Evolutionary conservation across 2,797 vertebrate genomes (phyloP), one percentile per base, ranked within the genome.

Genomic region (Phataginus tetradactyla): DNA sequence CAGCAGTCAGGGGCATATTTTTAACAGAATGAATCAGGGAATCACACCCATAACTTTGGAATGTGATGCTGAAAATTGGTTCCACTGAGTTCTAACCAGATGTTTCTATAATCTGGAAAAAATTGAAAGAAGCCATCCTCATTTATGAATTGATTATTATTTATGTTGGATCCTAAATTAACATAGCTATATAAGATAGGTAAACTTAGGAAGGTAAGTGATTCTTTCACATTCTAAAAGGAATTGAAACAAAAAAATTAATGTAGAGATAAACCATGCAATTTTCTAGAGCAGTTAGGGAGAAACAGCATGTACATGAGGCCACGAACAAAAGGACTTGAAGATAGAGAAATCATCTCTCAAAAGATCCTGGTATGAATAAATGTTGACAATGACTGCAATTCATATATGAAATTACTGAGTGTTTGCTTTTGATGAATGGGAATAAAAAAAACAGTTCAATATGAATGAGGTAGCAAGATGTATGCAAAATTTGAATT

Each of bases 121-220:
- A 94, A 91, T 94, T 94, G 13, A 94, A 84, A 90, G 8, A 97
- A 90, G 17, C 37, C 37, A 75, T 77, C 90, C 32, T 63, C 12
- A 94, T 66, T 83, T 96, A 96, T 87, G 75, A 91, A 57, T 53
- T 96, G 20, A 72, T 97, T 68, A 78, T 86, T 93, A 93, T 78
- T 92, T 86, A 81, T 80, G 13, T 57, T 87, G 45, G 83, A 63
- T 92, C 34, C 71, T 53, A 92, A 90, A 63, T 95, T 83, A 78
- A n/a, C 8, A 59, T 17, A 61, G 10, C n/a, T 63, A 72, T 61
- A 25, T 78, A 53, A 61, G 21, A 49, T 68, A 88, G 9, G 12
- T 51, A 88, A 90, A 78, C 0, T 71, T 77, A 66, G 21, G 23
- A 78, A 92, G 27, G 57, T 23, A 15, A 69, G 2, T 45, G 42